A percentile compares a stretch with the other conserved stretches of the same genome.
Conservation (phyloP, 2,113 vertebrate species). For the Nettapus auritus region DNA sequence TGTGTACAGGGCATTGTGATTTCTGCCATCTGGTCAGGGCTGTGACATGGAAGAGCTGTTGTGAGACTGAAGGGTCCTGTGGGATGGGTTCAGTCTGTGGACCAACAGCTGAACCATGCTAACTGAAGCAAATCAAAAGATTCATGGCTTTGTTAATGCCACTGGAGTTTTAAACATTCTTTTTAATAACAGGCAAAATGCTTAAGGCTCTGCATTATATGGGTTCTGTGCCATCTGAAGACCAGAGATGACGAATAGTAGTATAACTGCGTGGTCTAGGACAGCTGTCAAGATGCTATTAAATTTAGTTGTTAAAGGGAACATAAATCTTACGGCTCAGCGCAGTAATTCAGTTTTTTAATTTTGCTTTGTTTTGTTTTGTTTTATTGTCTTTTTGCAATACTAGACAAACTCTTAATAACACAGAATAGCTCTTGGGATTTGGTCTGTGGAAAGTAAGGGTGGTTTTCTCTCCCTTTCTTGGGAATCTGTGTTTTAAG, state of each 20-base stretch:
- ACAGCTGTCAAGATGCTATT: not conserved
- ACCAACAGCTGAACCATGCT: not conserved
- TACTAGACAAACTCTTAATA: not conserved
- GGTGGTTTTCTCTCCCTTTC: not conserved
- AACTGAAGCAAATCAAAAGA: not conserved
- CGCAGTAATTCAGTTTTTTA: not conserved
- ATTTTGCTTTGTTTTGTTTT: too few species aligned
- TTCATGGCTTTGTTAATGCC: not conserved
- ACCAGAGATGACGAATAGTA: not conserved
- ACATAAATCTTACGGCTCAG: not conserved
- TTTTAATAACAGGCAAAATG: conserved; percentile 12
- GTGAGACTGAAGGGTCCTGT: fast-evolving
- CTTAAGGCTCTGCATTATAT: not conserved
- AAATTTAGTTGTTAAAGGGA: not conserved
- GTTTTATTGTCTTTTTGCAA: not conserved
- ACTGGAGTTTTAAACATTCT: not conserved
- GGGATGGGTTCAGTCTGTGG: not conserved
- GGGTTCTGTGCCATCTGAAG: not conserved
- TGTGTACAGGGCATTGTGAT: fast-evolving
- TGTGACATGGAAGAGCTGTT: not conserved
- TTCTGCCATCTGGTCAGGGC: not conserved
- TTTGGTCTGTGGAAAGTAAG: not conserved
- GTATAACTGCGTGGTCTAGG: not conserved
- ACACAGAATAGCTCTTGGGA: not conserved
- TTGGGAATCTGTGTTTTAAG: not conserved